Evolutionary conservation across 2,888 invertebrate genomes (phyloP).

Genomic region (Gerris lacustris): DNA sequence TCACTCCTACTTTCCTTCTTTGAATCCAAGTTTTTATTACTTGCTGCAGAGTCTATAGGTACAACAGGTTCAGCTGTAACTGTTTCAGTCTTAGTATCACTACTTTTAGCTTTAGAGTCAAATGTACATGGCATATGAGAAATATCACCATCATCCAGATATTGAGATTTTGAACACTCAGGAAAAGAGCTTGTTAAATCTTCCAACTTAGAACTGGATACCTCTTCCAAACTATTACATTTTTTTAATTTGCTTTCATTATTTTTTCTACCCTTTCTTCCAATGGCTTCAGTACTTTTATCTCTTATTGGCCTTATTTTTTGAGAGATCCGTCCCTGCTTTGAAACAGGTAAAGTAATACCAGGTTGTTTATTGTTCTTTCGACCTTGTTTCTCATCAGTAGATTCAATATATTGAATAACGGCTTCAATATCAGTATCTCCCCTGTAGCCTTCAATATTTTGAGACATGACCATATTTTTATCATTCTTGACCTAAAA

Average conservation of each 20-base stretch:
- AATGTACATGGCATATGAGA: background rate
- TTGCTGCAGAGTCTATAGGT: background rate
- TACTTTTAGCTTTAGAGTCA: constrained; percentile 2
- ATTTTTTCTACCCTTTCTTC: constrained; percentile 22
- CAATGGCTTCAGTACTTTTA: constrained; percentile 28
- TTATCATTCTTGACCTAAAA: constrained; percentile 36
- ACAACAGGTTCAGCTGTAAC: background rate
- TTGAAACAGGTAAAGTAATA: background rate
- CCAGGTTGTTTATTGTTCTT: constrained; percentile 22
- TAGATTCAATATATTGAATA: constrained; percentile 58
- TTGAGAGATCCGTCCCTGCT: constrained; percentile 33
- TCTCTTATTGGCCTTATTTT: constrained; percentile 23
- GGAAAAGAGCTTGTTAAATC: constrained; percentile 44
- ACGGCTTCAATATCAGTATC: constrained; percentile 59
- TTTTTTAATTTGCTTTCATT: constrained; percentile 46
- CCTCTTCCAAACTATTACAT: constrained; percentile 67
- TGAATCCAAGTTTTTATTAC: background rate
- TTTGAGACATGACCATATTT: constrained; percentile 39
- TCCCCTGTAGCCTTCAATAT: constrained; percentile 60
- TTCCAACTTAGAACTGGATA: constrained; percentile 61
- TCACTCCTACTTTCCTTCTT: constrained; percentile 1
- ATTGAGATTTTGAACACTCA: background rate
- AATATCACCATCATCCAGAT: background rate
- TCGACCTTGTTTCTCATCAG: constrained; percentile 25
- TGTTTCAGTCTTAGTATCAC: background rate